Evolutionary conservation across 2,888 invertebrate genomes (phyloP), one percentile per base, ranked within the genome.

Genomic region (Eubasilissa splendida): DNA sequence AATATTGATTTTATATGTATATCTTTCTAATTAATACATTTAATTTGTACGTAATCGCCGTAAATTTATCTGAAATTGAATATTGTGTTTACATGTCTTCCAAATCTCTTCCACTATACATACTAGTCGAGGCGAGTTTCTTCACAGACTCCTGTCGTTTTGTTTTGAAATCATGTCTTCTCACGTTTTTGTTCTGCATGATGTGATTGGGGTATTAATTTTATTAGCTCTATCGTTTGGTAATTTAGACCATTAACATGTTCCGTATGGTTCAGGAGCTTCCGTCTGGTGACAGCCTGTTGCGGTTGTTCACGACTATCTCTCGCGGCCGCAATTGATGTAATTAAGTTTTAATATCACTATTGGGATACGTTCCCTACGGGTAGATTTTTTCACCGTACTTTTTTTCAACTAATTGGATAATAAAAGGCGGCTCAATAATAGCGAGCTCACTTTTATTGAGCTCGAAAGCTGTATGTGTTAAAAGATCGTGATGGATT

Each of bases 401-500:
- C 9, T 54, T 31, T 5, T 11, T 73, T 73, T 14, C 11, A 70
- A 22, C 14, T 10, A 58, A 56, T 54, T 65, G 65, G 9, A 65
- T 31, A 7, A 14, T 73, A 73, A 73, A 56, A 56, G 31, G 8
- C n/a, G 7, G 33, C 56, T 56, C 56, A 33, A 12, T 58, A 31
- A 56, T 56, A 31, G 33, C 42, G 65, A 65, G 58, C 12, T 65
- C 33, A 33, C 12, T 65, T 4, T 42, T 22, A 22, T 42, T 42
- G 42, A 42, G 42, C 60, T 2, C 60, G 60, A n/a, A 8, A 31
- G 12, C 63, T 75, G 75, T 42, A 59, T 60, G 50, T 54, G 78
- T 73, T 70, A 22, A 63, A 63, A 78, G 56, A 65, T 78, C 78
- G 78, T 78, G 78, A 78, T 73, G 73, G 73, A 73, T 78, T 53